These are phyloP conservation scores for Leucoraja erinaceus DNA, from an alignment of 2,113 vertebrate species.

Conservation along the genomic window DNA sequence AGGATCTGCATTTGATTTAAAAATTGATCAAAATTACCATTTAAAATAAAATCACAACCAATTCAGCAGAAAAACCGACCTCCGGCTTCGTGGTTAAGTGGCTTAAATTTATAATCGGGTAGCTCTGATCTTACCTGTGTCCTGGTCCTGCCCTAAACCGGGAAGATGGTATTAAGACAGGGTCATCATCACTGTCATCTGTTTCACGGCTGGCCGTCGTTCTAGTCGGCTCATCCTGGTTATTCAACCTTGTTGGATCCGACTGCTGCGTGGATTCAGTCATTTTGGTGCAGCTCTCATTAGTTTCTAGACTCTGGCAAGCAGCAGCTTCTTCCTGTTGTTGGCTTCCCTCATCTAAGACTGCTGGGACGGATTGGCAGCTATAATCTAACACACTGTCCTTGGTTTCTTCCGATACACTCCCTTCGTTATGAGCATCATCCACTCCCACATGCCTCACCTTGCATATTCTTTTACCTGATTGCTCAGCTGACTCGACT, in stretches of 20 bases:
- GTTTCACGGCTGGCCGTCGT: constrained; percentile 72
- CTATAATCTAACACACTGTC: neutral
- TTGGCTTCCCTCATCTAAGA: neutral
- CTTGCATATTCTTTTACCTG: constrained; percentile 32
- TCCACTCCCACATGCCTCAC: neutral
- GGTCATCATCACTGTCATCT: constrained; percentile 90
- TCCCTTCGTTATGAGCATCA: neutral
- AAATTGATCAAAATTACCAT: neutral
- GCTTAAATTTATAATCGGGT: neutral
- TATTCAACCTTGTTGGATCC: constrained; percentile 47
- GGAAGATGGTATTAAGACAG: constrained; percentile 80
- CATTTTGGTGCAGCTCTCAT: neutral
- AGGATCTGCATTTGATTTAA: neutral
- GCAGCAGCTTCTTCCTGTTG: neutral
- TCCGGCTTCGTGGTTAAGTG: neutral
- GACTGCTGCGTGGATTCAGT: constrained; percentile 46
- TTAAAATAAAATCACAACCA: neutral
- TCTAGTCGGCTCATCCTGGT: constrained; percentile 55
- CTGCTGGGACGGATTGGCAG: neutral
- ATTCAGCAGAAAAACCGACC: neutral
- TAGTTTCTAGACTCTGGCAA: constrained; percentile 41
- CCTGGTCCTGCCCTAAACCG: constrained; percentile 78
- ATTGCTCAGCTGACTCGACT: neutral
- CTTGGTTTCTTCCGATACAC: neutral
- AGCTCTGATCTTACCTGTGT: constrained; percentile 70